A percentile compares a stretch with the other conserved stretches of the same genome.
These are phyloP conservation scores for Charaxes varanes DNA, from an alignment of 1,140 invertebrate species.

Conservation along the genomic window DNA sequence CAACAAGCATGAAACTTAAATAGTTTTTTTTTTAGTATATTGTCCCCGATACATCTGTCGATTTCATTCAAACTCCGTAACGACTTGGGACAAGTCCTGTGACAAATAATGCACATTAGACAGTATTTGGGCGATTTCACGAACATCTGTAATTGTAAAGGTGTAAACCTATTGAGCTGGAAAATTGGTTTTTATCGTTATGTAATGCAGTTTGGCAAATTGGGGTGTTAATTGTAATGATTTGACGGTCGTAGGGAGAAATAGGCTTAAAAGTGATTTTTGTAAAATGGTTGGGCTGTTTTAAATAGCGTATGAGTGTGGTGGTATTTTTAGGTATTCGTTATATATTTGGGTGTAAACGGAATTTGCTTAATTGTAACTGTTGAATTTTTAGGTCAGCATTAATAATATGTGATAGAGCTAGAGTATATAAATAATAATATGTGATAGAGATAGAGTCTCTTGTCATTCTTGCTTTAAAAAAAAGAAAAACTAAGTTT, in stretches of 20 bases:
- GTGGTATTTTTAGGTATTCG: too few relatives aligned
- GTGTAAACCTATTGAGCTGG: constrained; percentile 1
- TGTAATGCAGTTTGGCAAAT: neutral
- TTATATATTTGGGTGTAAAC: too few relatives aligned
- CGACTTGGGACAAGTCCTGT: constrained; percentile 5
- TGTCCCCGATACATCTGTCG: constrained; percentile 1
- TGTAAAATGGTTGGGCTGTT: neutral
- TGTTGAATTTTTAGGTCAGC: too few relatives aligned
- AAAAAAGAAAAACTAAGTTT: too few relatives aligned
- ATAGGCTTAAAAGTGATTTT: too few relatives aligned
- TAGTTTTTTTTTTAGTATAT: constrained; percentile 1
- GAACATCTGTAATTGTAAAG: constrained; percentile 17
- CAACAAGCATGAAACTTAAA: constrained; percentile 5
- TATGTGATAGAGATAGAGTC: too few relatives aligned
- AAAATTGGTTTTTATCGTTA: neutral
- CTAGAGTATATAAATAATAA: too few relatives aligned
- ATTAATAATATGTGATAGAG: too few relatives aligned
- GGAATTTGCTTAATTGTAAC: too few relatives aligned
- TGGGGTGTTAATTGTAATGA: neutral
- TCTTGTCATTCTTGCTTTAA: too few relatives aligned
- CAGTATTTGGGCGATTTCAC: constrained; percentile 4
- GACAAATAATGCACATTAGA: constrained; percentile 3
- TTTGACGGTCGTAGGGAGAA: too few relatives aligned
- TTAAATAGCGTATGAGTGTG: too few relatives aligned
- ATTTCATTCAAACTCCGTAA: constrained; percentile 3